Evolutionary conservation across 2,797 vertebrate species (phyloP), one percentile per base, ranked within the genome.

Genomic region (Mastacembelus armatus): DNA sequence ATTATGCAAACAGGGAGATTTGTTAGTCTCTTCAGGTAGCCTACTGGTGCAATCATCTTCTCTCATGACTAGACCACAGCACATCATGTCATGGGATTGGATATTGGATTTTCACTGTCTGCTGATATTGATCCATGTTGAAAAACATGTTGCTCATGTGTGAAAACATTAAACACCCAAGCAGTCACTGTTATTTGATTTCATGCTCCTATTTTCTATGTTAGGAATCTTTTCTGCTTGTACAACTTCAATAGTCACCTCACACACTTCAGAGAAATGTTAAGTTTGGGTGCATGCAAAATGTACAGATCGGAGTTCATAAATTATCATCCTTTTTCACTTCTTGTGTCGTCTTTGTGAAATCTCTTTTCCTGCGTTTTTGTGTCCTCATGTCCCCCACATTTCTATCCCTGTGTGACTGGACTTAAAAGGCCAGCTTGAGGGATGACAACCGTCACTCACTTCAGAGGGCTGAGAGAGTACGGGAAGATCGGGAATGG

Each of bases 401-500:
- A 8, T 54, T 59, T 78, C 74, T 55, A 60, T 78, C 62, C 71
- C 60, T 49, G 58, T 71, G 77, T 60, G 85, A 74, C 80, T 80
- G 81, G 85, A 89, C 85, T 90, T 90, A 75, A 90, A 90, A 90
- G 84, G 80, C 66, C 88, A 82, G 77, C 82, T 82, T 39, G 70
- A 78, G 76, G 83, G 84, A 81, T 71, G 86, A 83, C 80, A 77
- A 81, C 69, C 81, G 29, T 80, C 84, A 61, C 63, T 88, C 76
- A 78, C 85, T 87, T 90, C 78, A 87, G 56, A 85, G 74, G 63
- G 66, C 71, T 66, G 58, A 63, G 75, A 66, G 66, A 72, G 52
- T 50, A 30, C 57, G 60, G 39, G 61, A 61, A 75, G 77, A 77
- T 71, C 63, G 22, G 57, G 56, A 75, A 80, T 27, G 78, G 50